Evolutionary conservation across 92 coral and sea anemone species (phyloP), one percentile per base, ranked within the genome.

Genomic region (Siderastrea radians): DNA sequence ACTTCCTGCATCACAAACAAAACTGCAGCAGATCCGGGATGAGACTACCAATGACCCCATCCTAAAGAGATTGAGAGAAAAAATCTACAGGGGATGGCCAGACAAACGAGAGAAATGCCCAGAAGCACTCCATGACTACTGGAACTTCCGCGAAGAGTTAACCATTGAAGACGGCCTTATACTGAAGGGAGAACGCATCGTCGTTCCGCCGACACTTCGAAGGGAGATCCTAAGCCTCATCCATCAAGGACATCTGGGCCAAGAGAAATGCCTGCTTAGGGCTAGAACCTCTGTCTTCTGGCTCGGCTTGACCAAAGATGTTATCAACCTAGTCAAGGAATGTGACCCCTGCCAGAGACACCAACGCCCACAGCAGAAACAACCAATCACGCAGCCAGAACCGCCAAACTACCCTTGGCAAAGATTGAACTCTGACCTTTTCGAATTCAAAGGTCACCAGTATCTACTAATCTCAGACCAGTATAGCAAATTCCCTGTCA

Each of bases 71-170:
- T 26, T 26, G 38, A 26, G 38, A 26, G 38, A 26, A 26, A 26
- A 26, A 26, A 26, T 26, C 38, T 26, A 26, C 38, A 26, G 38
- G 38, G 38, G 38, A 26, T 26, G 38, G 38, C 38, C 38, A 26
- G 38, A 26, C 38, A 26, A 26, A 26, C 38, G 38, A 26, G 38
- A 26, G 38, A 26, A 26, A 26, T 26, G 38, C 38, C 38, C 38
- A 26, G 38, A 26, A 26, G 38, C 38, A 15, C 81, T 87, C 65
- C 90, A 79, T 72, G 87, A 91, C n/a, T 93, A 84, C 63, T 93
- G 96, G 94, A 93, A 93, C 79, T 93, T 87, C 59, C 45, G 94
- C 69, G 90, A 87, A 79, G 87, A 90, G 53, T 48, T 93, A 1
- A 92, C 91, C 67, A 92, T 92, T 57, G 86, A 93, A 51, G 89